Evolutionary conservation across 2,888 invertebrate genomes (phyloP), one percentile per base, ranked within the genome.

Genomic region (Agonopterix alstromeriana): DNA sequence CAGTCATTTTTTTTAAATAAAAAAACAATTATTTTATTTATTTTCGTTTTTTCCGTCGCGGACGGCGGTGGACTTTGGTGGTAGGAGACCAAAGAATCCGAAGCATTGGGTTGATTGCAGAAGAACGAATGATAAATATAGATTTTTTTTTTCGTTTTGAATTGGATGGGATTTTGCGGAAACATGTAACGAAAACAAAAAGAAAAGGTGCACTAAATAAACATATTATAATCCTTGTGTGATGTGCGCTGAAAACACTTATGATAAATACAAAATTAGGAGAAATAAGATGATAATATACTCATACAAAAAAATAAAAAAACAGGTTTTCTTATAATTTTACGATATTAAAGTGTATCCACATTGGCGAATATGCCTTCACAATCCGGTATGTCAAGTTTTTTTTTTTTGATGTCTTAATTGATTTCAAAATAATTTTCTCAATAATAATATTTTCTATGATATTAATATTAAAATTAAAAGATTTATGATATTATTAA

Each of bases 21-120:
- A 27, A 14, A 27, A 7, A 3, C 27, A 7, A 27, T 27, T 27
- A 42, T 43, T 53, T 53, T 57, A 42, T 59, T 83, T 81, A 87
- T 88, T 88, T 87, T 65, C 88, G 88, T 87, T 88, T 88, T 88
- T 88, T 88, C 70, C 88, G 88, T 74, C 88, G 88, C 81, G 86
- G 81, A 63, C 86, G 88, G 81, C 87, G 88, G 82, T 82, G 82
- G 79, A 82, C 88, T 87, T 88, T 87, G 27, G 85, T 74, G 77
- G 73, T 73, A 73, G 82, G 82, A 80, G 77, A 79, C 79, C 77
- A 81, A 12, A 79, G 70, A 70, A 73, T 82, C 82, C 86, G 74
- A 78, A 73, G 74, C 67, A 72, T 66, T 62, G 65, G 72, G 72
- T 65, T 64, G 70, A 58, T 58, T 63, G 55, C 54, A 54, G 63